phyloP scores from a whole-genome alignment of 2,113 vertebrate genomes.

The Oryzias woworae region DNA sequence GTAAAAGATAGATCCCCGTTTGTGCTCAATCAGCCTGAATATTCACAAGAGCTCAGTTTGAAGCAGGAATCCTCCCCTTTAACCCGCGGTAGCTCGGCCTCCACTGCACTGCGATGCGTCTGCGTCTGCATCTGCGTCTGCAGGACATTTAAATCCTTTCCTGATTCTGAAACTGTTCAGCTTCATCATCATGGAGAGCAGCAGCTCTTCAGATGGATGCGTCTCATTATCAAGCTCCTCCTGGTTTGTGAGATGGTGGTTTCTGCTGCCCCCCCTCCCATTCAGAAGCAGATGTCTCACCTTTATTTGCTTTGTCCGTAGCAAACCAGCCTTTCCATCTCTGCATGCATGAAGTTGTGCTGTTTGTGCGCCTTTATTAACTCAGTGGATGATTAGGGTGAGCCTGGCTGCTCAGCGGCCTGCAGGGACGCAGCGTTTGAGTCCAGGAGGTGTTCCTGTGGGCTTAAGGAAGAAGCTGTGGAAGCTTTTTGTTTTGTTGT shows the following conservation, averaged over 20 bases:
- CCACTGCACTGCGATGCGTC: not conserved
- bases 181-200: not conserved
- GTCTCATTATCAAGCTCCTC: too few relatives aligned
- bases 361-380: slow-evolving; percentile 40
- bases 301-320: slow-evolving; percentile 31
- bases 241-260: not conserved
- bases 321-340: slow-evolving; percentile 24
- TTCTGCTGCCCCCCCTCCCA: not conserved
- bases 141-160: slow-evolving; percentile 18
- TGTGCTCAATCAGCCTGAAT: too few relatives aligned
- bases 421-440: not conserved
- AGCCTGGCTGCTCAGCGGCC: not conserved
- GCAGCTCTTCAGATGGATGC: slow-evolving; percentile 9
- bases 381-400: slow-evolving; percentile 20
- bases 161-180: too few relatives aligned
- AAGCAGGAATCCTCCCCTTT: too few relatives aligned
- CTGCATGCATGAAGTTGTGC: slow-evolving; percentile 30
- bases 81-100: too few relatives aligned
- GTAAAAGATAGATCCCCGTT: too few relatives aligned
- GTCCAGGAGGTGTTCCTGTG: slow-evolving; percentile 13
- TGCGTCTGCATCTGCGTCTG: not conserved
- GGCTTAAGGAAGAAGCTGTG: not conserved
- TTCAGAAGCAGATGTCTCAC: not conserved
- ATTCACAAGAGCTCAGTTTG: too few relatives aligned
- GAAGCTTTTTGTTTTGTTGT: slow-evolving; percentile 36